phyloP scores from a whole-genome alignment of 1,140 invertebrate species.

The Centruroides vittatus region DNA sequence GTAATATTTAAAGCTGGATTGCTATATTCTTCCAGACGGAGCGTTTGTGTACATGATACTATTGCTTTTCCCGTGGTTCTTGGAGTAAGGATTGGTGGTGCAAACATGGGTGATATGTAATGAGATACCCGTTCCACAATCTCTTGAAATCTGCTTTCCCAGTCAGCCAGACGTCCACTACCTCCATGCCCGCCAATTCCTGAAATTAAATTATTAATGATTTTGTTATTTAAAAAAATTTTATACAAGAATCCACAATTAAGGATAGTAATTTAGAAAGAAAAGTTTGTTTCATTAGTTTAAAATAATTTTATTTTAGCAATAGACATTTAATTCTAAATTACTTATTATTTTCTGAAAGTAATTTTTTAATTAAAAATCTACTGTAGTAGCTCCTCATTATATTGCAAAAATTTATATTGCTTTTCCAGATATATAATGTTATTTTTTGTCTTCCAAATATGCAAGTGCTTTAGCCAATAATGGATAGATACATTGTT shows the following conservation, averaged over 20 bases:
- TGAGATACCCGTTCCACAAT: slow-evolving; percentile 23
- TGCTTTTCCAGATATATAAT: too few species aligned
- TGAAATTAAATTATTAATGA: slow-evolving; percentile 7
- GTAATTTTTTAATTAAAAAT: too few species aligned
- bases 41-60: neutral
- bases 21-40: neutral
- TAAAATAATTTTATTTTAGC: too few species aligned
- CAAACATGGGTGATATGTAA: slow-evolving; percentile 15
- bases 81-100: neutral
- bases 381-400: too few species aligned
- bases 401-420: too few species aligned
- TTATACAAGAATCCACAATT: neutral
- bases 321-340: too few species aligned
- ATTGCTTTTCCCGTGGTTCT: neutral
- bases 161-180: slow-evolving; percentile 29
- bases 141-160: slow-evolving; percentile 30
- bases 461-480: too few species aligned
- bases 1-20: neutral
- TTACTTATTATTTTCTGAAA: too few species aligned
- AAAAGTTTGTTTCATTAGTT: neutral
- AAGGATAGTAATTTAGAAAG: neutral
- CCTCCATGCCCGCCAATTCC: slow-evolving; percentile 37
- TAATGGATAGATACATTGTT: too few species aligned
- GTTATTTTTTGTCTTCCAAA: too few species aligned
- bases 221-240: neutral